A percentile compares a stretch with the other conserved stretches of the same genome.
These are phyloP conservation scores for Anhinga rufa DNA, from an alignment of 2,113 vertebrate genomes.

Conservation along the genomic window DNA sequence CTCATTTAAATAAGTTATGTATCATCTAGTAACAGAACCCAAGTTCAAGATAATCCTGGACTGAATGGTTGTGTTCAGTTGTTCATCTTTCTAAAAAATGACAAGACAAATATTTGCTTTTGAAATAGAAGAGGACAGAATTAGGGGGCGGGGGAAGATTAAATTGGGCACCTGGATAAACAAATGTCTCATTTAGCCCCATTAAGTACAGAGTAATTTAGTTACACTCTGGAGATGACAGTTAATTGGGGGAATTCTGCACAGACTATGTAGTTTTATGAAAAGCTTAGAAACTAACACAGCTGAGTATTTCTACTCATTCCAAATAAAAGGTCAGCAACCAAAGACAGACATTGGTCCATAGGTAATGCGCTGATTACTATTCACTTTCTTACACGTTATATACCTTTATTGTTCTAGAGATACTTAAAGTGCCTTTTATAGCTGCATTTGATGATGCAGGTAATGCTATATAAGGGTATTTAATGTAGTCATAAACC, in stretches of 20 bases:
- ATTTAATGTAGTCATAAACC: slow-evolving; percentile 23
- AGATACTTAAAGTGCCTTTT: background rate
- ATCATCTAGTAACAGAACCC: background rate
- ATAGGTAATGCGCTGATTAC: background rate
- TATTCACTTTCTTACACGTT: background rate
- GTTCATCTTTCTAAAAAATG: background rate
- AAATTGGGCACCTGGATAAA: background rate
- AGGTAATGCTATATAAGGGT: background rate
- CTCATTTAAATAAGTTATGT: background rate
- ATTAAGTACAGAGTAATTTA: background rate
- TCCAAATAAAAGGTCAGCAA: background rate
- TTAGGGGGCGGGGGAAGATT: too few relatives aligned
- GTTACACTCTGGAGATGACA: background rate
- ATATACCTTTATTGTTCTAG: background rate
- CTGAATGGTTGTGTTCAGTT: background rate
- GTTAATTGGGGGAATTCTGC: background rate
- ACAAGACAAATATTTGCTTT: background rate
- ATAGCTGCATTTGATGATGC: background rate
- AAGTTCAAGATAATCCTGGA: background rate
- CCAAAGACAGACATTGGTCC: background rate
- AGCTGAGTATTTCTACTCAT: background rate
- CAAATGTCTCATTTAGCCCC: background rate
- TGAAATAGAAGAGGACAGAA: background rate
- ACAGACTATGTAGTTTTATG: background rate
- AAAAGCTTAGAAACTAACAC: background rate